Evolutionary conservation across 92 coral and sea anemone genomes (phyloP).

Genomic region (Umimayanthus kanabou): DNA sequence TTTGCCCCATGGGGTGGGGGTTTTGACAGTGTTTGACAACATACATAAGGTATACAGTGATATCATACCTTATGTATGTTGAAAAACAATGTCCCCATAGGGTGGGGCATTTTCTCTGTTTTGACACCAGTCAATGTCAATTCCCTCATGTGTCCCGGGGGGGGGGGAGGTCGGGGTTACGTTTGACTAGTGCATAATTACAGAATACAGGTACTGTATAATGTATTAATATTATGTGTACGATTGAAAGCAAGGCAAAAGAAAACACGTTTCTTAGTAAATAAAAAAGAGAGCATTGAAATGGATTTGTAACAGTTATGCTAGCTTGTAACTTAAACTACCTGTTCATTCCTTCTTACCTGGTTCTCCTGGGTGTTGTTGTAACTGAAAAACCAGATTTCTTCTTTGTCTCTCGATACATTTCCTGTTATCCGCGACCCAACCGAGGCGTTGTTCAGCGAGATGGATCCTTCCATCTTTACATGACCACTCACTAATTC

Average conservation of each 20-base stretch:
- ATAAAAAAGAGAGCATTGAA: neutral
- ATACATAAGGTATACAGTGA: too few species aligned
- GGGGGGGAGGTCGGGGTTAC: too few species aligned
- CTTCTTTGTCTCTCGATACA: constrained; percentile 70
- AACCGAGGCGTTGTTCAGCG: constrained; percentile 63
- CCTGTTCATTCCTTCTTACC: constrained; percentile 29
- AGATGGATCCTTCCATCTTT: constrained; percentile 31
- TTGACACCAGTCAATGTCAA: too few species aligned
- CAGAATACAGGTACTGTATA: too few species aligned
- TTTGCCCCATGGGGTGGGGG: too few species aligned
- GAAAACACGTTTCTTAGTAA: neutral
- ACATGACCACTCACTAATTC: neutral
- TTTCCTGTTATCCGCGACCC: constrained; percentile 54
- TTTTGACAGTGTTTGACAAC: too few species aligned
- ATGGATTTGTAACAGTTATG: neutral
- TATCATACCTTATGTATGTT: too few species aligned
- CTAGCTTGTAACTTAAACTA: neutral
- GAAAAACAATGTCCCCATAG: too few species aligned
- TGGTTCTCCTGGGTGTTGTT: constrained; percentile 38
- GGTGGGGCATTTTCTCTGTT: too few species aligned
- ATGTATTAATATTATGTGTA: too few species aligned
- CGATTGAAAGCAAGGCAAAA: neutral
- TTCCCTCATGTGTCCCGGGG: too few species aligned
- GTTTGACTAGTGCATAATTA: too few species aligned
- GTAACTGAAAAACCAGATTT: constrained; percentile 77